Evolutionary conservation across 53 echinoderm and acorn worm species (phyloP).

Genomic region (Henricia sp.): DNA sequence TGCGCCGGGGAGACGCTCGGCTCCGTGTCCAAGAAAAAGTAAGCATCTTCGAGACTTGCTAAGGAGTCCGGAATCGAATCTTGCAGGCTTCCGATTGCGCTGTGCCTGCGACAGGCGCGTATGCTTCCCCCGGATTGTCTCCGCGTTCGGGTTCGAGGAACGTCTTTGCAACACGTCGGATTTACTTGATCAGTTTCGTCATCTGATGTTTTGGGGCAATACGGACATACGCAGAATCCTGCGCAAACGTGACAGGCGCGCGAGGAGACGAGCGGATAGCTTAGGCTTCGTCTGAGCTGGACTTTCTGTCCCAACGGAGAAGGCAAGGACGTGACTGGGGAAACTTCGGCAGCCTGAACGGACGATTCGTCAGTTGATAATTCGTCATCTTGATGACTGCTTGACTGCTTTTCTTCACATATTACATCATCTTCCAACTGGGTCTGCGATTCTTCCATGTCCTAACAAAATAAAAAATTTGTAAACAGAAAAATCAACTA

Average conservation of each 20-base stretch:
- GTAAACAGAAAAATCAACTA: no score
- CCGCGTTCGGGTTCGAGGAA: neutral
- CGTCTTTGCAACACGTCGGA: no score
- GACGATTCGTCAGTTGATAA: neutral
- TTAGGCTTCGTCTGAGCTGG: conserved; percentile 26
- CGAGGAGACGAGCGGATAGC: conserved; percentile 19
- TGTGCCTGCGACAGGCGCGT: conserved; percentile 9
- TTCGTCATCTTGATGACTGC: no score
- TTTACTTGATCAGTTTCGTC: no score
- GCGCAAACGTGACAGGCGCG: conserved; percentile 22
- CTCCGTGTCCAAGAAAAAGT: neutral
- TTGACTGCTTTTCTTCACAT: no score
- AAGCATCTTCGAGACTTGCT: neutral
- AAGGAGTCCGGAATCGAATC: neutral
- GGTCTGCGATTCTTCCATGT: conserved; percentile 1
- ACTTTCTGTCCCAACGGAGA: no score
- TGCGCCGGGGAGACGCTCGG: neutral
- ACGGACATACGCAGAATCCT: conserved; percentile 6
- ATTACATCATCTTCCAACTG: neutral
- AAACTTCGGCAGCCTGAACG: neutral
- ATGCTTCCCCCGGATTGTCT: conserved; percentile 24
- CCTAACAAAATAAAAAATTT: no score
- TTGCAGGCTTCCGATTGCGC: neutral
- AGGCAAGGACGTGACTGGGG: conserved; percentile 15
- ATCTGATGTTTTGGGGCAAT: neutral